Evolutionary conservation across 2,113 vertebrate species (phyloP), one percentile per base, ranked within the genome.

Genomic region (Myxocyprinus asiaticus): DNA sequence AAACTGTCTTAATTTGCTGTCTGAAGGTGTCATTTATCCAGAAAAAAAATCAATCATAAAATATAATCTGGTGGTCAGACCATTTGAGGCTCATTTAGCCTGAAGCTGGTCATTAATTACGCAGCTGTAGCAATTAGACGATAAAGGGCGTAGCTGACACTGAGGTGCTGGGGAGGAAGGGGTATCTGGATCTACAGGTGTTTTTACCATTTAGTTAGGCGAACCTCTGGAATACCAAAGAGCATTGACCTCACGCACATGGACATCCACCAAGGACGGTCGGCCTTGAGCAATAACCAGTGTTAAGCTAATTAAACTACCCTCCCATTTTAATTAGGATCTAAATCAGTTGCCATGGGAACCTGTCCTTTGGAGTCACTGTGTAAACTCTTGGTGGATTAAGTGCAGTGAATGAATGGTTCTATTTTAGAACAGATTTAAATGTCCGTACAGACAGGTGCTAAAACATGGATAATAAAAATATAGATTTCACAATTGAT

Each of bases 291-390:
- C 22, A 33, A 33, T 33, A 33, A 33, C 22, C 22, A 33, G 22
- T 33, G 22, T 33, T 33, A 33, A 33, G 82, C 87, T 90, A 90
- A 91, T 92, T 91, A 91, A 89, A 90, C 90, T 86, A 89, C 90
- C 87, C 87, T 86, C 84, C 85, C 72, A 86, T 87, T 90, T 91
- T 91, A 89, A 92, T 91, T 87, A 90, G 85, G 84, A 89, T 88
- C 89, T 82, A 89, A 86, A 90, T 91, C 88, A 87, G 91, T 90
- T 92, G 88, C 88, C 75, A 88, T 87, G 89, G 90, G 84, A 92
- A 92, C 86, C 81, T 87, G 83, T 83, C 86, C 85, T 77, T 88
- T 64, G 73, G 73, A 88, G 77, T 86, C 78, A 85, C 79, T 82
- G 86, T 87, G 90, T 88, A 89, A 86, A 87, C 82, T 70, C 86